phyloP scores from a whole-genome alignment of 2,113 vertebrate genomes.

The Pseudorectes ferrugineus region DNA sequence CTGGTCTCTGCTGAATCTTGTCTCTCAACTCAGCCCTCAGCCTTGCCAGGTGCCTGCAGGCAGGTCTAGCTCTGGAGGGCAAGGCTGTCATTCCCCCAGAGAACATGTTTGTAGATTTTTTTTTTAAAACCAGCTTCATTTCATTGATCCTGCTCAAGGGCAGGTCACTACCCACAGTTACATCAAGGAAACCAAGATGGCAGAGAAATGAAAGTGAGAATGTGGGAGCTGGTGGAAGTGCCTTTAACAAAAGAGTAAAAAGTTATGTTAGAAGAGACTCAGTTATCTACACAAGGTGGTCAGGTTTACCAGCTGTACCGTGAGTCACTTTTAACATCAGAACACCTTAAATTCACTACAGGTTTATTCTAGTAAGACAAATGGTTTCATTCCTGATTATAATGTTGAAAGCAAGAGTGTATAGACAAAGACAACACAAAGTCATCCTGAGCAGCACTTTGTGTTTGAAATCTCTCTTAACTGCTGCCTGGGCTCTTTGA shows the following conservation, averaged over 20 bases:
- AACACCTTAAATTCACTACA: background rate
- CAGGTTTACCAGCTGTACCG: background rate
- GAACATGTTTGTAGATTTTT: background rate
- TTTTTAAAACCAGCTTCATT: background rate
- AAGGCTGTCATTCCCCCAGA: background rate
- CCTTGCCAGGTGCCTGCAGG: background rate
- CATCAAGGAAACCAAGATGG: background rate
- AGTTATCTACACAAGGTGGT: background rate
- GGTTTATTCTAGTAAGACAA: background rate
- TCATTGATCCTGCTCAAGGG: background rate
- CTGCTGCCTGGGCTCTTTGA: background rate
- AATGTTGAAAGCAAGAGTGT: background rate
- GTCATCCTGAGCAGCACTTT: background rate
- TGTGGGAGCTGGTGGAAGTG: background rate
- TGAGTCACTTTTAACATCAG: background rate
- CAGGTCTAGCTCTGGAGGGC: background rate
- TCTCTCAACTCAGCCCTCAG: background rate
- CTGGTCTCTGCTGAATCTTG: background rate
- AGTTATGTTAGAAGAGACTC: background rate
- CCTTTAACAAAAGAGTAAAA: background rate
- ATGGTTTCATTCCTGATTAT: background rate
- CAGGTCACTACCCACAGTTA: background rate
- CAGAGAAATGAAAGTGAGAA: background rate
- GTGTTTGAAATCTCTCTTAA: background rate
- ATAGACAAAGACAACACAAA: background rate